phyloP scores from a whole-genome alignment of 1,140 invertebrate genomes.

The Drosophila arawakana region DNA sequence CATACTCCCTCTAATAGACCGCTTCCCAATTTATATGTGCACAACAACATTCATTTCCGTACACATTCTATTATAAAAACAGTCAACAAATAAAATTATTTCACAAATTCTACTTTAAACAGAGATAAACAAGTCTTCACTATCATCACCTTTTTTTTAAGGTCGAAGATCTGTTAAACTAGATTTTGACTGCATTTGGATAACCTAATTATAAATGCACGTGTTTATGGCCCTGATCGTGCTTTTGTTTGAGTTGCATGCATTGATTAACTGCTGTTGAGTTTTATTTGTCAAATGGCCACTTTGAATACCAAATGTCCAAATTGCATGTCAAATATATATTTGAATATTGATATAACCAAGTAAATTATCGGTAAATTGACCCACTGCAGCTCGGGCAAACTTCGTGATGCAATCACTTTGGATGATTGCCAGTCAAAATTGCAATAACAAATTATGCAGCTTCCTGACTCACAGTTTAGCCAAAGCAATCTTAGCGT shows the following conservation, averaged over 20 bases:
- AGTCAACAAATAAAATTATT: not conserved
- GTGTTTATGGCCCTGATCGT: slow-evolving; percentile 13
- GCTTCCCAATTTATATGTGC: not conserved
- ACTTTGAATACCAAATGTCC: slow-evolving; percentile 21
- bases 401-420: slow-evolving; percentile 44
- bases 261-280: slow-evolving; percentile 30
- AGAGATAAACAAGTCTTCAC: not conserved
- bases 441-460: slow-evolving; percentile 47
- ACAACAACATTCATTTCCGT: not conserved
- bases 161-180: not conserved
- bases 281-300: slow-evolving; percentile 24
- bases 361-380: slow-evolving; percentile 3
- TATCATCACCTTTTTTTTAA: slow-evolving; percentile 1
- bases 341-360: slow-evolving; percentile 29
- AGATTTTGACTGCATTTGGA: not conserved
- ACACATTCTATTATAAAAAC: not conserved
- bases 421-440: slow-evolving; percentile 47
- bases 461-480: slow-evolving; percentile 69
- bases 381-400: not conserved
- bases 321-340: slow-evolving; percentile 4
- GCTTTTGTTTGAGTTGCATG: slow-evolving; percentile 24
- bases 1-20: not conserved
- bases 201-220: not conserved
- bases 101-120: not conserved
- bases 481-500: slow-evolving; percentile 51